Base-by-base conservation (phyloP, 1,140 invertebrate genomes). In the Stegodyphus dumicola region DNA sequence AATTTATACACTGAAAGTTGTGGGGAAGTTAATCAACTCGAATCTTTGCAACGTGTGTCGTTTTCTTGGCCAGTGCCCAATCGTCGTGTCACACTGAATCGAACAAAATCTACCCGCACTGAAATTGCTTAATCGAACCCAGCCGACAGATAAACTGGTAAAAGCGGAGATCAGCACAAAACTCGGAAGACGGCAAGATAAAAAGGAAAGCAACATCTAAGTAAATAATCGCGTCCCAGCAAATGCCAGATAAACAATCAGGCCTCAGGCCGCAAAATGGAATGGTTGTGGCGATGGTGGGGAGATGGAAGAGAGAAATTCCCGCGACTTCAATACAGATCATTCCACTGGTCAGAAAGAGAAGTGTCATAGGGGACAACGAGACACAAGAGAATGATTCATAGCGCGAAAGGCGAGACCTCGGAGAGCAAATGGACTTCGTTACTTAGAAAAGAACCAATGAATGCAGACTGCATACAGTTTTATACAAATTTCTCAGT, bases 241-340 rank as follows among this genome's bases (percentile, higher is more conserved):
- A 52, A 79, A 79, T 70, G 65, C 17, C 77, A 79, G 77, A 79
- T 79, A 79, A 79, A 79, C 77, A 79, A 79, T 79, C 77, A 79
- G 77, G 70, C 56, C 9, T 11, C 53, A 15, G 18, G 51, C 66
- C 77, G 67, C 77, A 69, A 79, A 79, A 79, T 79, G 77, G 65
- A 79, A 79, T 79, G 51, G 11, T 6, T 52, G 52, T 2, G 48
- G 76, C 60, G 73, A 18, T 9, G 66, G 66, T 1, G 52, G 3
- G 52, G 66, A 5, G 17, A 5, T 6, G 66, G 51, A 6, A n/a
- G 66, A 17, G 17, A 51, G 48, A 5, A 13, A 73, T 70, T 48
- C 48, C 7, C 67, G 11, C 48, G 17, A 13, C 18, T 70, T 70
- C 77, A 79, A 70, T 79, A 79, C 66, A 79, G 65, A 79, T 79